Base-by-base conservation (phyloP, 2,888 invertebrate genomes). In the Polydrusus tereticollis region DNA sequence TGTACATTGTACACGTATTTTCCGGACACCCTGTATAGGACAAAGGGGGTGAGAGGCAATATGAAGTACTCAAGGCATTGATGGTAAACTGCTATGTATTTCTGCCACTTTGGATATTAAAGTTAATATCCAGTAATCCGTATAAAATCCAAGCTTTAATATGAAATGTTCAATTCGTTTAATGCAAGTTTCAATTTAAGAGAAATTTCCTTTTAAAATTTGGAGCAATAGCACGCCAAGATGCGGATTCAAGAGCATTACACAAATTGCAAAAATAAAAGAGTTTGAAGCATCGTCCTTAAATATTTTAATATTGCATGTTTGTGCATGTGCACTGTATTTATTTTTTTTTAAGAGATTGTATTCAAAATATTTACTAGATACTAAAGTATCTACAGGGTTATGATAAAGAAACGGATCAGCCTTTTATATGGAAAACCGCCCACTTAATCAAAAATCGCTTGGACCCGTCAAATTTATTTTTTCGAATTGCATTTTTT, bases 151-250 rank as follows among this genome's bases (percentile, higher is more conserved):
- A 6, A 14, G 26, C n/a, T 14, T 52, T 52, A 21, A 23, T 23
- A 26, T 26, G 14, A 65, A 41, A 60, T 68, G 60, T 60, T 60
- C 68, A 68, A 68, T 68, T 68, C 52, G 47, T 20, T 45, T 52
- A 60, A 59, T 60, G 68, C 26, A 68, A 41, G 57, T 58, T 18
- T 58, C 26, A 68, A 60, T 68, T 33, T 52, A 0, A 26, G 50
- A 7, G 50, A 68, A 50, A 68, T 52, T 21, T 29, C 26, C 52
- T 60, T 68, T 68, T 68, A 60, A 52, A 68, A 68, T 60, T 68
- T 68, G 59, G 59, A 21, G 47, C 47, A 47, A 67, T 59, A 59
- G 47, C 55, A 14, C 67, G 20, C 33, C 66, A 50, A 57, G 59
- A 59, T 47, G 58, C 21, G 59, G 47, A 67, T 67, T 59, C 36